These are phyloP conservation scores for Protosalanx chinensis DNA, from an alignment of 2,797 vertebrate genomes.

Conservation along the genomic window DNA sequence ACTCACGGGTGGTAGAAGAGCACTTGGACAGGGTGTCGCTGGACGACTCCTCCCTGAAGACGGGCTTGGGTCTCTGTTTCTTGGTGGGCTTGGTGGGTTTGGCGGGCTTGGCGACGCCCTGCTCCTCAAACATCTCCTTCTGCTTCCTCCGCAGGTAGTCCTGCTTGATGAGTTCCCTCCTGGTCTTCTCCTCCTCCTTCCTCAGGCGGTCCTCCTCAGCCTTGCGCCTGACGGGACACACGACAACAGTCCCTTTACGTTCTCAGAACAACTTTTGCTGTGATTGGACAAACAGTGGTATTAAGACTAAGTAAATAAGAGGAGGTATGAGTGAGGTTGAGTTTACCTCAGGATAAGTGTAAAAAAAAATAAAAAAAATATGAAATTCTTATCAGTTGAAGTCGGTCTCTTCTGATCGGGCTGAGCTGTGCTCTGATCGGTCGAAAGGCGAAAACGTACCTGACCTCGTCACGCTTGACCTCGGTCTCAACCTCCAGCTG, in stretches of 20 bases:
- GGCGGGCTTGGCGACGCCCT: conserved; percentile 81
- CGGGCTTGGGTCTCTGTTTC: conserved; percentile 85
- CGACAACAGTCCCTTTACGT: no score
- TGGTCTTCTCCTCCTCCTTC: conserved; percentile 94
- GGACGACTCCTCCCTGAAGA: conserved; percentile 84
- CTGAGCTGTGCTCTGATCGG: no score
- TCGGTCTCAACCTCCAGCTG: conserved; percentile 91
- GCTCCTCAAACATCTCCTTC: conserved; percentile 91
- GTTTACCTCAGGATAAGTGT: neutral
- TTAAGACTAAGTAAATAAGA: neutral
- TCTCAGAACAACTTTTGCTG: no score
- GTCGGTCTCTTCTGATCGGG: no score
- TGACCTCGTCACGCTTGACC: conserved; percentile 87
- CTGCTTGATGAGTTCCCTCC: conserved; percentile 94
- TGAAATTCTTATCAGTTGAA: no score
- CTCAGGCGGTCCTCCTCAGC: conserved; percentile 92
- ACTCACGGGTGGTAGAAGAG: conserved; percentile 66
- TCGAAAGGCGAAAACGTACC: conserved; percentile 66
- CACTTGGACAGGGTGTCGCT: conserved; percentile 81
- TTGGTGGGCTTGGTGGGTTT: conserved; percentile 75
- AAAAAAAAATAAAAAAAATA: no score
- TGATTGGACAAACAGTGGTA: no score
- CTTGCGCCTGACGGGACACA: conserved; percentile 77
- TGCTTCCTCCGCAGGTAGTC: conserved; percentile 92
- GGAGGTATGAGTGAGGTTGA: neutral